Conservation (phyloP, 1,140 invertebrate species). For the Heliothis virescens region DNA sequence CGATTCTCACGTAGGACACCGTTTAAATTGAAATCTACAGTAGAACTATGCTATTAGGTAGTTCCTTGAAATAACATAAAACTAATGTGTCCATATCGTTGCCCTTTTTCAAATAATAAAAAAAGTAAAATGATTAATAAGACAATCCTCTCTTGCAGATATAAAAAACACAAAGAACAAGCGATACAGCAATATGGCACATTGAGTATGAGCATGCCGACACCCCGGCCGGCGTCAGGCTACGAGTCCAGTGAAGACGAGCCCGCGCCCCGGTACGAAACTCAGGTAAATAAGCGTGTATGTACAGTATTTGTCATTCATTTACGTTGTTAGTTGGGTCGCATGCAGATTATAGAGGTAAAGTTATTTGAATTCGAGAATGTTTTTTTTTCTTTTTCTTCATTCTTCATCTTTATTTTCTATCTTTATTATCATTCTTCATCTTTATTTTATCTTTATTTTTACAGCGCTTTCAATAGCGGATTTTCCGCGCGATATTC, state of each 20-base stretch:
- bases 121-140: too few species aligned
- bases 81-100: not conserved
- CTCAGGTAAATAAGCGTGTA: conserved; percentile 66
- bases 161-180: conserved; percentile 82
- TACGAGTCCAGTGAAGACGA: conserved; percentile 82
- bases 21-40: too few species aligned
- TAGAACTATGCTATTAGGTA: too few species aligned
- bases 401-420: not conserved
- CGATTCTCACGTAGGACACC: too few species aligned
- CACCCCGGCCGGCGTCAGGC: conserved; percentile 73
- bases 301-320: conserved; percentile 7
- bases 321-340: not conserved
- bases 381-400: not conserved
- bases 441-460: too few species aligned
- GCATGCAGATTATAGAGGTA: not conserved
- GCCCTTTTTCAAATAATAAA: too few species aligned
- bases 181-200: conserved; percentile 79
- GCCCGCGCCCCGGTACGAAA: conserved; percentile 78
- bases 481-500: too few species aligned
- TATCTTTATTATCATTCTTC: too few species aligned
- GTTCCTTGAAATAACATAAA: too few species aligned
- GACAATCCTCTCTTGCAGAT: conserved; percentile 60
- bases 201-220: conserved; percentile 76
- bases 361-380: not conserved
- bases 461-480: too few species aligned